These are phyloP conservation scores for Dolomedes plantarius DNA, from an alignment of 2,888 invertebrate species.

Conservation along the genomic window DNA sequence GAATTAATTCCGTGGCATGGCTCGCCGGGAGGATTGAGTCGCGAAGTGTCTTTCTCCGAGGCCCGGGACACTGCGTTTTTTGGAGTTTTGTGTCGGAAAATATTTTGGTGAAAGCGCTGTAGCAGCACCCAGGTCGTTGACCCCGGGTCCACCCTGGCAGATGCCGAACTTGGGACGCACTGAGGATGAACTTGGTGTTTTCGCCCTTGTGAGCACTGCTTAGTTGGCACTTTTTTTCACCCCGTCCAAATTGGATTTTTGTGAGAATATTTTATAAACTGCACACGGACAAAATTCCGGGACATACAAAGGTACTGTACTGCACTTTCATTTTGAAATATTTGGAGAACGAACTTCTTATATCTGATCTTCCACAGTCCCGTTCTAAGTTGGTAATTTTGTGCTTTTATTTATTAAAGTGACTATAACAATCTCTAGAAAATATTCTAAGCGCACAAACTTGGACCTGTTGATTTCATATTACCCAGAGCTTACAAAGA, in stretches of 20 bases:
- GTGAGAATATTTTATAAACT: background rate
- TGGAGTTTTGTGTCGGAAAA: background rate
- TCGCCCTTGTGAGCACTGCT: background rate
- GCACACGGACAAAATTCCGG: background rate
- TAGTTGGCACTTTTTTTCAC: background rate
- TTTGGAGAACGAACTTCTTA: no score
- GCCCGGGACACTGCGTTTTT: background rate
- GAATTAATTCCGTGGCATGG: background rate
- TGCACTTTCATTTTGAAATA: background rate
- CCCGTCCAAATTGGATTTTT: conserved; percentile 3
- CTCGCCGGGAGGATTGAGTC: background rate
- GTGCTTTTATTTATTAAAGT: no score
- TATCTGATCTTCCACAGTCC: no score
- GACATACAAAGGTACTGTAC: background rate
- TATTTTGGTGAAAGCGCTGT: background rate
- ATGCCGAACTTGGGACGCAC: background rate
- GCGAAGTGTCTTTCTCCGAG: background rate
- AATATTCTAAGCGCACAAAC: no score
- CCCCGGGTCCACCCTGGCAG: conserved; percentile 15
- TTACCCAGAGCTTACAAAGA: no score
- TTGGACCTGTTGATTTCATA: no score
- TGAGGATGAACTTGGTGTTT: conserved; percentile 53
- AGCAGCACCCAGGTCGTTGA: conserved; percentile 7
- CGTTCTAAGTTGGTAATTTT: no score
- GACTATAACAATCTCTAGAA: no score